phyloP scores from a whole-genome alignment of 2,113 vertebrate genomes.

The Sisor rabdophorus region DNA sequence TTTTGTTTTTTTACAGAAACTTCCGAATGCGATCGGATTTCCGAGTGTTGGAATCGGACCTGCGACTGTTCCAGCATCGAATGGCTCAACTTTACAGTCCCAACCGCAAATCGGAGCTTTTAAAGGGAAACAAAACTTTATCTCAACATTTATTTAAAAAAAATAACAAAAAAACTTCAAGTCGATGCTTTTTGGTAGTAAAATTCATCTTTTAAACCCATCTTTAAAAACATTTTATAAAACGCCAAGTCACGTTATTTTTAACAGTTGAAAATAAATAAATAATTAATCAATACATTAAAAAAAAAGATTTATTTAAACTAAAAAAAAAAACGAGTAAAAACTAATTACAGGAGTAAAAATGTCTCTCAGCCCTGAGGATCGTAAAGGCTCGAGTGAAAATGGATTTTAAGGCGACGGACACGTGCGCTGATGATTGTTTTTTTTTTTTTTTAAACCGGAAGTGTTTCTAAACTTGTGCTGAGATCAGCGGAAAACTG shows the following conservation, averaged over 20 bases:
- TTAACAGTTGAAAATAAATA: neutral
- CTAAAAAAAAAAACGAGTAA: neutral
- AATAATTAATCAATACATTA: too few species aligned
- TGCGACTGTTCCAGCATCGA: slow-evolving; percentile 15
- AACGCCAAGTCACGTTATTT: too few species aligned
- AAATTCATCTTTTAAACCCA: neutral
- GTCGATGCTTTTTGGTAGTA: neutral
- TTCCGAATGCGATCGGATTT: slow-evolving; percentile 13
- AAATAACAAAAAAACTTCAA: neutral
- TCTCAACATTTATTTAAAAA: neutral
- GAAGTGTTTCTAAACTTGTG: neutral
- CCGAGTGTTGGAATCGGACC: too few species aligned
- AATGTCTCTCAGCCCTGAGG: slow-evolving; percentile 26
- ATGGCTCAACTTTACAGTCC: neutral
- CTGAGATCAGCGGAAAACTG: neutral
- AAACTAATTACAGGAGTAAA: neutral
- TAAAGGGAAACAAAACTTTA: neutral
- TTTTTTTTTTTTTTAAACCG: neutral
- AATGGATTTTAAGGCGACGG: slow-evolving; percentile 29
- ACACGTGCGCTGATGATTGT: neutral
- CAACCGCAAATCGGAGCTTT: neutral
- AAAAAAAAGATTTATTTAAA: neutral
- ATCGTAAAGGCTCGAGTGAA: slow-evolving; percentile 34
- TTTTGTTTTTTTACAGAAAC: neutral
- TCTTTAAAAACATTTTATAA: neutral